Evolutionary conservation across 2,113 vertebrate genomes (phyloP).

Genomic region (Danio rerio): DNA sequence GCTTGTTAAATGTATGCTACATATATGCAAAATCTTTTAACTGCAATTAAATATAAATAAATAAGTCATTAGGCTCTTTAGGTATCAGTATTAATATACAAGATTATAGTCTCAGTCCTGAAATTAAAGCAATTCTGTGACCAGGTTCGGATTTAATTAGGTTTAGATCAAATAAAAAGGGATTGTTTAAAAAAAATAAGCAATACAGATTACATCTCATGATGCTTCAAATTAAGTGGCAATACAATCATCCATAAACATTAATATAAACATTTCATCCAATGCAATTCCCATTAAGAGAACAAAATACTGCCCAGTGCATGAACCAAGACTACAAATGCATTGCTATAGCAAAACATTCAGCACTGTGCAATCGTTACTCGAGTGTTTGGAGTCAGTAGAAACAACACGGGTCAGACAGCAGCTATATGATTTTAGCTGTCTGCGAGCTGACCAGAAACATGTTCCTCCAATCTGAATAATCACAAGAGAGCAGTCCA

Average conservation of each 20-base stretch:
- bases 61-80: not conserved
- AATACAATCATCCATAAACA: not conserved
- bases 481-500: slow-evolving; percentile 60
- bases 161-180: not conserved
- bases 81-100: too few species aligned
- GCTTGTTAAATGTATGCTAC: not conserved
- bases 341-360: not conserved
- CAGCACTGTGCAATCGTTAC: not conserved
- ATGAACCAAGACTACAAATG: not conserved
- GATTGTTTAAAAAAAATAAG: not conserved
- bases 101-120: too few species aligned
- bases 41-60: not conserved
- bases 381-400: slow-evolving; percentile 20
- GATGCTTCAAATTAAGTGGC: not conserved
- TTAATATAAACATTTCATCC: not conserved
- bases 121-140: too few species aligned
- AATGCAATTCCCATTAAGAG: not conserved
- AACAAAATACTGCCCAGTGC: not conserved
- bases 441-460: slow-evolving; percentile 47
- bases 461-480: slow-evolving; percentile 54
- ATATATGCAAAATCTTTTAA: too few species aligned
- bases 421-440: slow-evolving; percentile 54
- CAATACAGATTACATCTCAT: not conserved
- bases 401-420: slow-evolving; percentile 42
- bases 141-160: not conserved